phyloP scores from a whole-genome alignment of 2,797 vertebrate genomes.

The Macroramphosus scolopax region DNA sequence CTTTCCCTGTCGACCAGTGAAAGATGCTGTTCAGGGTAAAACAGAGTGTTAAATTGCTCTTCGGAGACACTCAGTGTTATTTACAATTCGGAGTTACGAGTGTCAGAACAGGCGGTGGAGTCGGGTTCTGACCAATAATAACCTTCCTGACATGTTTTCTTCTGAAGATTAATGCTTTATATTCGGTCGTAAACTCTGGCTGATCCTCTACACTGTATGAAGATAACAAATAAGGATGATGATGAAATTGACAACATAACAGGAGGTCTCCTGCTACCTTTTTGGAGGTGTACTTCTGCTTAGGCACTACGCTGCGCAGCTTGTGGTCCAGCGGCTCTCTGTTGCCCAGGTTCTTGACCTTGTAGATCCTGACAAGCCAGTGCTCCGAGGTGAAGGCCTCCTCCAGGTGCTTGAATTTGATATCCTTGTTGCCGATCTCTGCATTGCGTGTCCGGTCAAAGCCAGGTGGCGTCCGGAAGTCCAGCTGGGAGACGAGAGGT shows the following conservation, averaged over 20 bases:
- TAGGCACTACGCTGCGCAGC: constrained; percentile 88
- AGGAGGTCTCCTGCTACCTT: constrained; percentile 78
- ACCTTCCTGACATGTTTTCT: too few relatives aligned
- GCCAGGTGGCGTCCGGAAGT: constrained; percentile 97
- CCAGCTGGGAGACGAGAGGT: constrained; percentile 80
- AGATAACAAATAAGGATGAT: too few relatives aligned
- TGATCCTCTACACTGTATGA: too few relatives aligned
- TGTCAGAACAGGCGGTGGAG: too few relatives aligned
- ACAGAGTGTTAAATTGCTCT: too few relatives aligned
- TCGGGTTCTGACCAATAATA: too few relatives aligned
- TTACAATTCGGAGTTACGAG: too few relatives aligned
- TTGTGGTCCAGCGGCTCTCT: constrained; percentile 91
- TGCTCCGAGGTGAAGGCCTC: constrained; percentile 99
- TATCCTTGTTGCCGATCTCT: constrained; percentile 99
- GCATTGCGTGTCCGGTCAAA: constrained; percentile 98
- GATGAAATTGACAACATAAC: not conserved
- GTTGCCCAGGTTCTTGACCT: constrained; percentile 97
- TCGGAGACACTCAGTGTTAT: too few relatives aligned
- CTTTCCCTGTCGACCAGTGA: not conserved
- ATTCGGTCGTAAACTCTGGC: too few relatives aligned
- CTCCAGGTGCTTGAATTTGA: constrained; percentile 96
- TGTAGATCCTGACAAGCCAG: constrained; percentile 99
- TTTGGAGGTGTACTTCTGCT: constrained; percentile 99
- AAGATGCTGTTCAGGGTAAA: not conserved
- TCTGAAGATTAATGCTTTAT: too few relatives aligned